Evolutionary conservation across 2,797 vertebrate species (phyloP).

Genomic region (Gadopsis marmoratus): DNA sequence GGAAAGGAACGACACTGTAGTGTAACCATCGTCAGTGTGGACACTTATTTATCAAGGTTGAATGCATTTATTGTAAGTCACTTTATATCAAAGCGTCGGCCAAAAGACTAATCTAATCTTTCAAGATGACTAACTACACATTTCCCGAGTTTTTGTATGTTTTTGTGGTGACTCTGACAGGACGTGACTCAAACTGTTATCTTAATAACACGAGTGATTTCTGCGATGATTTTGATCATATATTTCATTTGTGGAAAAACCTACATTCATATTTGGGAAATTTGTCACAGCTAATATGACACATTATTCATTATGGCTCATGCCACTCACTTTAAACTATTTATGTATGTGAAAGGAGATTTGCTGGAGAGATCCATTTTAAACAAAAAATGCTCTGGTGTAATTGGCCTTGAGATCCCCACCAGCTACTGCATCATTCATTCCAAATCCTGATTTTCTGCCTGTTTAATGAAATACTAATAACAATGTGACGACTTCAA

Average conservation of each 20-base stretch:
- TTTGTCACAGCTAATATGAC: conserved; percentile 7
- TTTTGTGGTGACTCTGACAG: background rate
- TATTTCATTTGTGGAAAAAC: background rate
- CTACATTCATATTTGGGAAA: conserved; percentile 8
- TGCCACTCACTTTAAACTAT: conserved; percentile 7
- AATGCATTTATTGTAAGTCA: background rate
- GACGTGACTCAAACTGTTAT: background rate
- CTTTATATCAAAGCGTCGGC: background rate
- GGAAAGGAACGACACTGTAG: background rate
- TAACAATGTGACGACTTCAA: conserved; percentile 39
- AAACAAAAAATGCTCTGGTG: conserved; percentile 1
- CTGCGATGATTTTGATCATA: background rate
- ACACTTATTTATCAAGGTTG: background rate
- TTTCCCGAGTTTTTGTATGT: too few species aligned
- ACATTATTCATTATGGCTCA: background rate
- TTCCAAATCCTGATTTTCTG: conserved; percentile 28
- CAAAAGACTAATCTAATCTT: background rate
- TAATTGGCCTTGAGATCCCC: conserved; percentile 21
- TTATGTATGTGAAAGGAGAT: conserved; percentile 19
- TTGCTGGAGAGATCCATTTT: conserved; percentile 27
- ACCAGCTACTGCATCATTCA: conserved; percentile 47
- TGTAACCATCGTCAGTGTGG: background rate
- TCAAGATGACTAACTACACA: background rate
- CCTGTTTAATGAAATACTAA: conserved; percentile 50
- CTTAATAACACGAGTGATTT: background rate